Evolutionary conservation across 2,888 invertebrate genomes (phyloP).

Genomic region (Fissipunctia ypsillon): DNA sequence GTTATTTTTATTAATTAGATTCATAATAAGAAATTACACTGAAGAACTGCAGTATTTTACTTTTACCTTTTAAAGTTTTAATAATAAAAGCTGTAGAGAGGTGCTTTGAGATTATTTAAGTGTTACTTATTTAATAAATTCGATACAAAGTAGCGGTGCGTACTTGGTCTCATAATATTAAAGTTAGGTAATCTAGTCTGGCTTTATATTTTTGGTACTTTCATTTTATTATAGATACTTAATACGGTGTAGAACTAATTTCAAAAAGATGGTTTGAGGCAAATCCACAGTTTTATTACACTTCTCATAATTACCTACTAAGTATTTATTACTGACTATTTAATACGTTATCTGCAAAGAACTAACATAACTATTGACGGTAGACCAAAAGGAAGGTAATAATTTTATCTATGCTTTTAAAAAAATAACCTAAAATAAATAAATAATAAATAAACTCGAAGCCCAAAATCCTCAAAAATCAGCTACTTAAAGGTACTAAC

Average conservation of each 20-base stretch:
- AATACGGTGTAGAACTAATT: background rate
- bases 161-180: background rate
- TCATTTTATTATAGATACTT: background rate
- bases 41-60: slow-evolving; percentile 17
- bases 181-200: background rate
- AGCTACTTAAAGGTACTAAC: slow-evolving; percentile 17
- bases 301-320: background rate
- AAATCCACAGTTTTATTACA: background rate
- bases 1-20: slow-evolving; percentile 37
- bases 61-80: slow-evolving; percentile 22
- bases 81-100: slow-evolving; percentile 1
- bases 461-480: background rate
- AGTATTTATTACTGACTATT: too few species aligned
- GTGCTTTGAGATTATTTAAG: slow-evolving; percentile 23
- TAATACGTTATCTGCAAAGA: background rate
- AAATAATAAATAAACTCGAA: background rate
- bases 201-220: background rate
- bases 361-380: too few species aligned
- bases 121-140: slow-evolving; percentile 6
- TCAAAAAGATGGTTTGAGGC: background rate
- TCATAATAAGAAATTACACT: slow-evolving; percentile 15
- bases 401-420: too few species aligned
- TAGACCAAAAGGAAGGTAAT: background rate
- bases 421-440: too few species aligned
- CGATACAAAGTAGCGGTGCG: background rate